Evolutionary conservation across 1,140 invertebrate species (phyloP).

Genomic region (Meloidogyne chitwoodi): DNA sequence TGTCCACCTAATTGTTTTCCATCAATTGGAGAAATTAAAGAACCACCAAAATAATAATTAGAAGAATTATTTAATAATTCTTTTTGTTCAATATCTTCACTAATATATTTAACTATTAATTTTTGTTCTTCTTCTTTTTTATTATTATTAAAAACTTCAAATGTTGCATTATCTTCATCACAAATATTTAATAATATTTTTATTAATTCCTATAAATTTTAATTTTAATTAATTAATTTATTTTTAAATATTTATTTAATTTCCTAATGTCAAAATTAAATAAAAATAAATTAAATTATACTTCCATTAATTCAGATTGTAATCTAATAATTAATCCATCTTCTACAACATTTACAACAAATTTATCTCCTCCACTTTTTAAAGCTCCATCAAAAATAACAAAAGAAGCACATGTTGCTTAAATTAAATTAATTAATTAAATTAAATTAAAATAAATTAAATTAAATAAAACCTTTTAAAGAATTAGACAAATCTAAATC

Average conservation of each 20-base stretch:
- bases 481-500: neutral
- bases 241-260: neutral
- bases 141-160: neutral
- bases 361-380: slow-evolving; percentile 21
- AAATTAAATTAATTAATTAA: slow-evolving; percentile 7
- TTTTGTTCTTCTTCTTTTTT: neutral
- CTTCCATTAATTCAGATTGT: slow-evolving; percentile 29
- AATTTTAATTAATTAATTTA: neutral
- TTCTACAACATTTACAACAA: slow-evolving; percentile 31
- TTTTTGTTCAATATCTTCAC: neutral
- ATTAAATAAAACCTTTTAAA: neutral
- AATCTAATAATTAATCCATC: slow-evolving; percentile 33
- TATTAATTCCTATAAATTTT: slow-evolving; percentile 11
- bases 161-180: neutral
- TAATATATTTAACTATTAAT: neutral
- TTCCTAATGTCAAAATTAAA: neutral
- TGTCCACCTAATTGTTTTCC: slow-evolving; percentile 20
- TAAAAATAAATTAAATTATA: neutral
- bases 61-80: neutral
- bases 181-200: slow-evolving; percentile 3
- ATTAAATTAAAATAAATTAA: too few relatives aligned
- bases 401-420: slow-evolving; percentile 35
- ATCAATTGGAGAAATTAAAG: slow-evolving; percentile 35
- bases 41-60: slow-evolving; percentile 1
- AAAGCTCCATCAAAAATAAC: slow-evolving; percentile 33